Base-by-base conservation (phyloP, 2,113 vertebrate genomes). In the Monarcha castaneiventris region DNA sequence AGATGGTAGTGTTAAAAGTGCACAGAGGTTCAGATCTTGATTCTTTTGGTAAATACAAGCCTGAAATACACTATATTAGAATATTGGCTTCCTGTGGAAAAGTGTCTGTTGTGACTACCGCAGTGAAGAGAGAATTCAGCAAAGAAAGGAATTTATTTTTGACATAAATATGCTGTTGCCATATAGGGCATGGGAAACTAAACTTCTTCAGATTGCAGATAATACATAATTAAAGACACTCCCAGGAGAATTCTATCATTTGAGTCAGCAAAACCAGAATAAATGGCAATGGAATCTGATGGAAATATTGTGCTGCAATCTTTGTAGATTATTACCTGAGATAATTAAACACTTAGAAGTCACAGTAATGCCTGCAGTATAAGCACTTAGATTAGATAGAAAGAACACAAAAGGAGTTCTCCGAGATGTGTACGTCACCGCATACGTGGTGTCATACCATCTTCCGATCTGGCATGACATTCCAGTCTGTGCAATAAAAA, bases 211-310 rank as follows among this genome's bases (percentile, higher is more conserved):
- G 9, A 41, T 71, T 35, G 63, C 55, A 77, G 46, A 73, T 29
- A 39, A 35, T 18, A 44, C 4, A 9, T 59, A 41, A 84, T 88
- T 74, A 74, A 86, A 81, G 85, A 81, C 92, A 90, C 35, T 77
- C 72, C 87, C 82, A 88, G n/a, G 29, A 86, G 29, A 67, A 17
- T 82, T 58, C 52, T 68, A 8, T 64, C 29, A 29, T 63, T 56
- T 56, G 61, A 90, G 52, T 95, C 96, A 96, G 92, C 79, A 94
- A 90, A 92, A 84, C 7, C 56, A 44, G 59, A 86, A 92, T 55
- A 41, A 81, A 61, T 56, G 14, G 39, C 43, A 91, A 26, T 29
- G 16, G n/a, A 85, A 74, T 63, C 29, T 59, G 54, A 79, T 20
- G 39, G 75, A 90, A 93, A 85, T n/a, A 86, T 15, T 67, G 56